A percentile compares a stretch with the other conserved stretches of the same genome.
phyloP scores from a whole-genome alignment of 2,888 invertebrate species.

The Cepaea hortensis region DNA sequence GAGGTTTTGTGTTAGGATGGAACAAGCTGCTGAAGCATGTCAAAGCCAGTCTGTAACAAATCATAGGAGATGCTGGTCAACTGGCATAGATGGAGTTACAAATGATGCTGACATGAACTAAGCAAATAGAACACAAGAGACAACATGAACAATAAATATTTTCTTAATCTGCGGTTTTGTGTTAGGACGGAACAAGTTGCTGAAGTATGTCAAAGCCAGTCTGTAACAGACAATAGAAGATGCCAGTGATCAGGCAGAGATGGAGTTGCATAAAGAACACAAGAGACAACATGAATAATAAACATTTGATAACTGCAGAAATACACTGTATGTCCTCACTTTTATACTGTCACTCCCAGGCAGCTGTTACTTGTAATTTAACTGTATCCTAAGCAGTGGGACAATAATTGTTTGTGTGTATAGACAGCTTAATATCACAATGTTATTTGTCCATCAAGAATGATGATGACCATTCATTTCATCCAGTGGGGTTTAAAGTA shows the following conservation, averaged over 20 bases:
- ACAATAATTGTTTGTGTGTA: no score
- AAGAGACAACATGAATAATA: no score
- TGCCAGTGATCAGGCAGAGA: neutral
- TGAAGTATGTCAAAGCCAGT: conserved; percentile 93
- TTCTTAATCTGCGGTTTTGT: conserved; percentile 89
- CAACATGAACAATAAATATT: conserved; percentile 74
- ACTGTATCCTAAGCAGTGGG: no score
- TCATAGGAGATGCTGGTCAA: neutral
- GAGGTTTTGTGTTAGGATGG: conserved; percentile 90
- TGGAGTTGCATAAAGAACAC: neutral
- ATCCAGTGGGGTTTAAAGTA: no score
- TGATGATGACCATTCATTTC: no score
- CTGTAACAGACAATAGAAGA: conserved; percentile 54
- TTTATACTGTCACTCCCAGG: no score
- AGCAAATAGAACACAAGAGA: neutral
- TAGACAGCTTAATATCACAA: no score
- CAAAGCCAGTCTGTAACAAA: conserved; percentile 83
- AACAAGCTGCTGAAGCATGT: conserved; percentile 92
- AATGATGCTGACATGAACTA: neutral
- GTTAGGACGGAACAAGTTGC: conserved; percentile 90
- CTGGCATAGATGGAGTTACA: neutral
- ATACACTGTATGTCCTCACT: no score
- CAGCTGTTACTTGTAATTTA: no score
- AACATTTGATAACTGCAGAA: no score
- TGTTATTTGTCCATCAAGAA: no score